Evolutionary conservation across 2,888 invertebrate genomes (phyloP).

Genomic region (Steinernema hermaphroditum): DNA sequence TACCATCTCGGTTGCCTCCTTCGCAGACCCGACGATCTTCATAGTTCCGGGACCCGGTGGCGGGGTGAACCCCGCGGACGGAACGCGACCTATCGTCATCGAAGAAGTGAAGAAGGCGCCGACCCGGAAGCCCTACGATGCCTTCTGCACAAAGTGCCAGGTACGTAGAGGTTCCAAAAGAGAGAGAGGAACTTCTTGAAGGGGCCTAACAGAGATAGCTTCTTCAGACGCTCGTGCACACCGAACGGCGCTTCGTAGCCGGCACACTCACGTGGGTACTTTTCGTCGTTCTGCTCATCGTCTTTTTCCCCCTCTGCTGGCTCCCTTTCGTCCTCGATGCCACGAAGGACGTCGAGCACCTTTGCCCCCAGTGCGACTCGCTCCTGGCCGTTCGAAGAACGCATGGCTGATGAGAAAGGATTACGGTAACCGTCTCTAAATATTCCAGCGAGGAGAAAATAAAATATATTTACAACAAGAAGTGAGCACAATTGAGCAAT

Average conservation of each 20-base stretch:
- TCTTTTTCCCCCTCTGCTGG: conserved; percentile 56
- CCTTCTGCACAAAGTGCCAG: not conserved
- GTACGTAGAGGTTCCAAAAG: too few species aligned
- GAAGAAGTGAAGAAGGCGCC: conserved; percentile 23
- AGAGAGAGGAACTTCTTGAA: too few species aligned
- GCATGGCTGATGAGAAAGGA: not conserved
- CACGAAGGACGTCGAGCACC: conserved; percentile 54
- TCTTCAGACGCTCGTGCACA: conserved; percentile 23
- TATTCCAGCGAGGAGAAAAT: not conserved
- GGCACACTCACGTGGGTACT: conserved; percentile 54
- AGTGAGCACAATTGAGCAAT: not conserved
- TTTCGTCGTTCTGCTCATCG: conserved; percentile 47
- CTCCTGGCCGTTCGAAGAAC: conserved; percentile 42
- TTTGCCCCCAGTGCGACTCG: conserved; percentile 53
- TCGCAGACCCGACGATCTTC: not conserved
- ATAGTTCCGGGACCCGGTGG: not conserved
- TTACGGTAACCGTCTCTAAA: not conserved
- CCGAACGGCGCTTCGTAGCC: conserved; percentile 40
- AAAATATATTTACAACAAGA: not conserved
- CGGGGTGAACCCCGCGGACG: conserved; percentile 1
- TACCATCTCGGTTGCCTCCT: not conserved
- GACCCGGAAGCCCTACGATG: conserved; percentile 9
- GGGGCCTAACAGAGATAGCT: not conserved
- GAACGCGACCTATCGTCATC: too few species aligned
- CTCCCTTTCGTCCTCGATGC: conserved; percentile 56